Percentiles rank a stretch among this genome's conserved stretches.
Evolutionary conservation across 2,797 vertebrate genomes (phyloP).

Genomic region (Heterohyrax brucei): DNA sequence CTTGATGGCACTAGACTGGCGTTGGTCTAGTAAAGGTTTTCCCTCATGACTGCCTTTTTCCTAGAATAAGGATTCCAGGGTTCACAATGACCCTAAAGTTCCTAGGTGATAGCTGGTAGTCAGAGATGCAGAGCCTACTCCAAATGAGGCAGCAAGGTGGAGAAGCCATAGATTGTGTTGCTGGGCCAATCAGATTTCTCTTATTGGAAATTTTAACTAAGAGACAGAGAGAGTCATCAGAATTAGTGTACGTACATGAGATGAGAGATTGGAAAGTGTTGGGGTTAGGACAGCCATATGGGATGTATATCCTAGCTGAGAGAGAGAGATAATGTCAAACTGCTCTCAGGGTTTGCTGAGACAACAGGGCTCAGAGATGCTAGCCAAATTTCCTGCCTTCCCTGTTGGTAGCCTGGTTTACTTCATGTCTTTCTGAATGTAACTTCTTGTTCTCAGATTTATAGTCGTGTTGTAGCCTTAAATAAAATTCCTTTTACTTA

Average conservation of each 20-base stretch:
- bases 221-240: not conserved
- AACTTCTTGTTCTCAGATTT: conserved; percentile 41
- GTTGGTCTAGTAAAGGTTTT: conserved; percentile 19
- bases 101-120: not conserved
- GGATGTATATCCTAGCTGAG: not conserved
- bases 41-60: not conserved
- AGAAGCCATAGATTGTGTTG: not conserved
- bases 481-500: conserved; percentile 38
- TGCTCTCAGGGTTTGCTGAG: conserved; percentile 2
- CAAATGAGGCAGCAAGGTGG: not conserved
- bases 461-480: conserved; percentile 10
- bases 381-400: not conserved
- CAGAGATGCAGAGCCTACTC: not conserved
- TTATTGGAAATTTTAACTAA: conserved; percentile 37
- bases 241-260: not conserved
- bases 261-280: not conserved
- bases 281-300: not conserved
- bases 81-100: conserved; percentile 29
- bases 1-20: not conserved
- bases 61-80: not conserved
- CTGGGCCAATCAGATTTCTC: conserved; percentile 9
- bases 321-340: not conserved
- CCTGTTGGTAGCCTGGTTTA: not conserved
- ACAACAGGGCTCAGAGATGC: not conserved
- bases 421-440: not conserved